Evolutionary conservation across 2,888 invertebrate genomes (phyloP), one percentile per base, ranked within the genome.

Genomic region (Monoplex corrugatus): DNA sequence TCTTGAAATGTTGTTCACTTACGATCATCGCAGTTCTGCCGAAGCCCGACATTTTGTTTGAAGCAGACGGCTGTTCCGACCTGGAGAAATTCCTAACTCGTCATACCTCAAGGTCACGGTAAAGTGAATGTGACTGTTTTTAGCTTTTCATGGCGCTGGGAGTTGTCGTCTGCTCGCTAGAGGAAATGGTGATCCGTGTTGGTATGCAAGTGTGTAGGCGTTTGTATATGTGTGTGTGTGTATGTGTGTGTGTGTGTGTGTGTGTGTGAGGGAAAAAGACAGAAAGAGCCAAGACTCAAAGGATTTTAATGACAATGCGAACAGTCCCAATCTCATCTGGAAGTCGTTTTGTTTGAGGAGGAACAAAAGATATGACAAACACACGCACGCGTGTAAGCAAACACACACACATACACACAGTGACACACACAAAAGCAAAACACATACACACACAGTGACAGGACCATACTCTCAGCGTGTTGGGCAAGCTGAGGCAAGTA

Each of bases 1-100:
- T 50, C 57, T 57, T 19, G 19, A 32, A 38, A 10, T 19, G 35
- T 19, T 8, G 23, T 19, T 35, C 38, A 87, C 87, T 87, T 45
- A 87, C 87, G n/a, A 87, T 38, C 38, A 75, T 19, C 2, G 45
- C 40, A 32, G 87, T 40, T 80, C 43, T 87, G 80, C 80, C 45
- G 35, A 87, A 50, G 57, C 80, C 80, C 32, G 80, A 80, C 87
- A 87, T 87, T 45, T 35, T 45, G 75, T 35, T 45, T 10, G 50
- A 32, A 32, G 57, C 28, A 23, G 43, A 43, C 43, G 40, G 43
- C 43, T 38, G 43, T 80, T 50, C 87, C 87, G 28, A 80, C 13
- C 32, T 44, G 87, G 80, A n/a, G 40, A 87, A 57, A 80, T 50
- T 80, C 87, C 87, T 35, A 57, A n/a, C 80, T n/a, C 2, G 78